Evolutionary conservation across 2,113 vertebrate species (phyloP), one percentile per base, ranked within the genome.

Genomic region (Otocyon megalotis): DNA sequence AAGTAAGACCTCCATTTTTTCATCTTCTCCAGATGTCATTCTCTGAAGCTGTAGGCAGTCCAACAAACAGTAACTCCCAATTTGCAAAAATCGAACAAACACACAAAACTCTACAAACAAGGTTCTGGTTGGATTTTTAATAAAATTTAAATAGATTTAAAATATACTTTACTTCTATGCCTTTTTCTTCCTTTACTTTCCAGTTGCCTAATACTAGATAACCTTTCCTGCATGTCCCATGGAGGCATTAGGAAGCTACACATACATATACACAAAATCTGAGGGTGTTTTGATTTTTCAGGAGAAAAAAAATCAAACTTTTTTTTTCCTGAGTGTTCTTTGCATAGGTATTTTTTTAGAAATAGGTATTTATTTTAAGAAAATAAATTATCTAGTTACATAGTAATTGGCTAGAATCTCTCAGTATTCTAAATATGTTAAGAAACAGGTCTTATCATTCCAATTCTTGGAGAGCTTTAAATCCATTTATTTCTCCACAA

Each of bases 61-160:
- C 90, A 19, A n/a, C 53, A 84, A 93, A 92, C 54, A 86, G 0
- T 65, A 83, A 80, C 65, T 94, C 17, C 48, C 74, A 92, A 72
- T 88, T 26, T 82, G 32, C 53, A 92, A 96, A 96, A 50, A 77
- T 77, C 24, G 28, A 77, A 77, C 50, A 48, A 77, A 50, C 43
- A n/a, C 32, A 35, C 54, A 89, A 89, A 92, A 72, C 20, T 71
- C 28, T 22, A 50, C 20, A 89, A 53, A 15, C 56, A 94, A 96
- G 62, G 32, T 85, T 72, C 72, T 94, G 14, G 30, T 3, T 93
- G 72, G 56, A 56, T 63, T 94, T 95, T 83, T 90, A 24, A 72
- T 58, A 90, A 85, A 91, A 93, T 72, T 88, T 86, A 72, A 91
- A 63, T 80, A 86, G 80, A 86, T 63, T 24, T 96, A 53, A 96